phyloP scores from a whole-genome alignment of 1,140 invertebrate genomes.

The Atta cephalotes region DNA sequence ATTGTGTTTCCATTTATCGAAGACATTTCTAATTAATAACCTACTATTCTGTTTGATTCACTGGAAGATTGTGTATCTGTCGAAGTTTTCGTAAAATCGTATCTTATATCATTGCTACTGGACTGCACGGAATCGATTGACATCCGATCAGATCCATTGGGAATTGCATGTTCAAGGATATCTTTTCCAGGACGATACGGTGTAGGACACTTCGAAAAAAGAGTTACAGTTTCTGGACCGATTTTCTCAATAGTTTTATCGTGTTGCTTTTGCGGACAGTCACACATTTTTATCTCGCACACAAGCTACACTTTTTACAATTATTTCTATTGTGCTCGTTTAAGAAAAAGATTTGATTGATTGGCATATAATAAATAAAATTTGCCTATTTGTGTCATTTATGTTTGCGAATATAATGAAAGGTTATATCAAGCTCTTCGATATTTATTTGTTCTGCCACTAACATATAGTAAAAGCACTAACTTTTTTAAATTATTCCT shows the following conservation, averaged over 20 bases:
- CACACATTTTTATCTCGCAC: slow-evolving; percentile 62
- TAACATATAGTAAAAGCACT: background rate
- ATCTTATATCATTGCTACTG: background rate
- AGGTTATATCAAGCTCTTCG: slow-evolving; percentile 22
- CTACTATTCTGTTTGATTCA: slow-evolving; percentile 57
- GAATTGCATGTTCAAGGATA: background rate
- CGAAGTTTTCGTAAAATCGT: background rate
- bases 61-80: slow-evolving; percentile 10
- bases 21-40: background rate
- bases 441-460: slow-evolving; percentile 33
- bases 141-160: background rate
- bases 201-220: slow-evolving; percentile 65
- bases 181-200: slow-evolving; percentile 33
- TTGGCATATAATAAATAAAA: background rate
- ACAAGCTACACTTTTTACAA: background rate
- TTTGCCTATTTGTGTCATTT: background rate
- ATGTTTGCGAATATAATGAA: background rate
- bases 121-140: slow-evolving; percentile 15
- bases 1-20: background rate
- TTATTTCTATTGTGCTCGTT: background rate
- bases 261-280: slow-evolving; percentile 48
- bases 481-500: slow-evolving; percentile 13
- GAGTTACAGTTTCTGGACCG: slow-evolving; percentile 40
- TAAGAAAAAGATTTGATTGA: background rate
- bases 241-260: background rate